Base-by-base conservation (phyloP, 2,113 vertebrate genomes). In the Onychostoma macrolepis region DNA sequence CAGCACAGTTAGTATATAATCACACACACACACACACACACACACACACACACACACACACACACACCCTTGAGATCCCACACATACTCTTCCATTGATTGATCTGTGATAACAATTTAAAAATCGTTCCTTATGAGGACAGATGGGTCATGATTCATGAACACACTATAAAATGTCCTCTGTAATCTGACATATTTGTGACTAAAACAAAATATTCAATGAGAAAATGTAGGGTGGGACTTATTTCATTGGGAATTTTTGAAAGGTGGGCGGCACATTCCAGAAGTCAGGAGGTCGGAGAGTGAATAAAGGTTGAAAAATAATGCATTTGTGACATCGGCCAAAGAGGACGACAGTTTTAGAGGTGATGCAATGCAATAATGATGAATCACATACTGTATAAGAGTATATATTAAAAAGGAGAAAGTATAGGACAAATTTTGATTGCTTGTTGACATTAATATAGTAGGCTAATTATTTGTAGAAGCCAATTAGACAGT, bases 21-120 rank as follows among this genome's bases (percentile, higher is more conserved):
- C 38, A 76, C 11, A 72, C 74, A 48, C 8, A 74, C 74, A 78
- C 76, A 79, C 53, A 61, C 24, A 74, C 74, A 78, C 76, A 79
- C 53, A 61, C 24, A n/a, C n/a, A n/a, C n/a, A n/a, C 77, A 80
- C 11, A 6, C 17, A 33, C 12, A n/a, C 72, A 26, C 72, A 74
- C 74, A 78, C 76, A 79, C 53, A 61, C 24, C 33, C 11, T 61
- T 61, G 53, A 80, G 24, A 15, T 80, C 56, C 24, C 78, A 80
- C 78, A 41, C 53, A 80, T n/a, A 80, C 21, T 80, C 36, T 15
- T 61, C 24, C 56, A 26, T 10, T 63, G 56, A 58, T 43, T 80
- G 56, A 41, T 41, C 12, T n/a, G 36, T 61, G 33, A 63, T 80
- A 17, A 41, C 33, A 24, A 21, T 53, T 53, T 21, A 53, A 53